These are phyloP conservation scores for Xylota segnis DNA, from an alignment of 2,888 invertebrate genomes.

Conservation along the genomic window DNA sequence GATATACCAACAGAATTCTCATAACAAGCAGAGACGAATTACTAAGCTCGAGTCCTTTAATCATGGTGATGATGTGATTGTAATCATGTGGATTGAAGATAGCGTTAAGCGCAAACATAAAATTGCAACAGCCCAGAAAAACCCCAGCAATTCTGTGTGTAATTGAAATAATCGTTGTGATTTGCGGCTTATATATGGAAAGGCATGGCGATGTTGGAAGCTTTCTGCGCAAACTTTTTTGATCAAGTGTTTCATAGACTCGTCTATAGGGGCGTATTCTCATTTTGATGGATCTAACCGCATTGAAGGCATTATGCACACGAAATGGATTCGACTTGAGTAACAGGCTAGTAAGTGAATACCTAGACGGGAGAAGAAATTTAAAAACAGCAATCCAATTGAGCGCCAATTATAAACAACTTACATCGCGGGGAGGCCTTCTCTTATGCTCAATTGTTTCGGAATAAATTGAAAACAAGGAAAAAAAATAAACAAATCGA, in stretches of 20 bases:
- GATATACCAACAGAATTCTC: conserved; percentile 31
- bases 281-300: conserved; percentile 19
- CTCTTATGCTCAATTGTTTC: neutral
- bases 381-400: neutral
- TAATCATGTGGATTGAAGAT: conserved; percentile 28
- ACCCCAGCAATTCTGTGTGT: conserved; percentile 52
- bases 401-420: neutral
- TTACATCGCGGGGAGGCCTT: neutral
- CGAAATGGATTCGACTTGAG: neutral
- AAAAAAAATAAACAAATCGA: neutral
- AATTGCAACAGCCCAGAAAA: conserved; percentile 4
- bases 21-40: neutral
- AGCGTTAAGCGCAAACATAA: conserved; percentile 18
- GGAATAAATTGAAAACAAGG: neutral
- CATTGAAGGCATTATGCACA: neutral
- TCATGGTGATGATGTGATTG: conserved; percentile 31
- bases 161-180: conserved; percentile 53
- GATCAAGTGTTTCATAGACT: conserved; percentile 21
- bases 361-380: neutral
- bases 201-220: conserved; percentile 43
- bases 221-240: conserved; percentile 12
- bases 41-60: conserved; percentile 46
- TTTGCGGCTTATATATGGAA: conserved; percentile 45
- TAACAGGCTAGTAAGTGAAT: neutral
- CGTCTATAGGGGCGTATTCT: conserved; percentile 7